Base-by-base conservation (phyloP, 2,888 invertebrate genomes). In the Dione vanillae region DNA sequence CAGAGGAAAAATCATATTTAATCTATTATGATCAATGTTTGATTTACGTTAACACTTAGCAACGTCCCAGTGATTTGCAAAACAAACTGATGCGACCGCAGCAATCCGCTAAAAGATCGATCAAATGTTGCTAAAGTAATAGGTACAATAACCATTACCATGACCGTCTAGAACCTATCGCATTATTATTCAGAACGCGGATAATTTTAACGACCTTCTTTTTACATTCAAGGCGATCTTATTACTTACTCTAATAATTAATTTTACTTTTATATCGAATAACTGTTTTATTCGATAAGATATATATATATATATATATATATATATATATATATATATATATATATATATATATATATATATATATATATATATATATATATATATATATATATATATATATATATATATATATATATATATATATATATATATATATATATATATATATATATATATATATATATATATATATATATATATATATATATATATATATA, bases 181-280 rank as follows among this genome's bases (percentile, higher is more conserved):
- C 74, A 78, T 81, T 78, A 72, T 64, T 76, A 79, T 86, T 85
- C 87, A 80, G 75, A 76, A 73, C 78, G 78, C 80, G 83, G 74
- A 77, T 79, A 79, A 75, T 83, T 83, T 84, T 85, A 80, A 85
- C 82, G 84, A 85, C 82, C 84, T 83, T 80, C 78, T 80, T 79
- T 40, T 74, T 77, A 73, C 78, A 82, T 84, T 83, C 84, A 87
- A 87, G 85, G 86, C 80, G 76, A 83, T 72, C 78, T 77, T 72
- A 56, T 11, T 56, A 78, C 65, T 37, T 54, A 62, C 47, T 35
- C 49, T 47, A 76, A 76, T 78, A 74, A 56, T 56, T 56, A 40
- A 56, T 74, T 72, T 70, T 71, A 73, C 52, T 67, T 59, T 73
- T 67, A 73, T 70, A 64, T 71, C 67, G 69, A 58, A 69, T 64